Conservation (phyloP, 2,113 vertebrate genomes). For the Xiphias gladius region DNA sequence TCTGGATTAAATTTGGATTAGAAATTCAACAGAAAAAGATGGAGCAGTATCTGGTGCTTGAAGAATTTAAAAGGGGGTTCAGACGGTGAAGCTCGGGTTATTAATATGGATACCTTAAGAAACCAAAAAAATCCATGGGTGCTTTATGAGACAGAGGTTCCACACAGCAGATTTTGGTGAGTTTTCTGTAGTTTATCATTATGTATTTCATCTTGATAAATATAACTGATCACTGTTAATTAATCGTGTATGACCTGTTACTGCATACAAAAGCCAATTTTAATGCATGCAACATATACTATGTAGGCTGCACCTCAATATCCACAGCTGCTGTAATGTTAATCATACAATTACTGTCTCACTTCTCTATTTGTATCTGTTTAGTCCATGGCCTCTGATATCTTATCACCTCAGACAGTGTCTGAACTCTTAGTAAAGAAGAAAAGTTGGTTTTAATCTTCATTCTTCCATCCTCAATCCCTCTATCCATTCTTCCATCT, state of each 20-base stretch:
- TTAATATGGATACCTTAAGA: slow-evolving; percentile 53
- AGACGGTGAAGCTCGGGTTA: not conserved
- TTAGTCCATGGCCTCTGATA: not conserved
- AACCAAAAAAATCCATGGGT: slow-evolving; percentile 61
- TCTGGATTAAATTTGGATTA: not conserved
- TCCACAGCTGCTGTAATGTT: not conserved
- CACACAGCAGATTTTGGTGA: slow-evolving; percentile 75
- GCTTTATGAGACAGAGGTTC: slow-evolving; percentile 72
- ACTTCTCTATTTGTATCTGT: not conserved
- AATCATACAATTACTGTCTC: not conserved
- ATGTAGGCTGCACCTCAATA: not conserved
- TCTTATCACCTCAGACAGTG: not conserved
- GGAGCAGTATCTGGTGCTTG: not conserved
- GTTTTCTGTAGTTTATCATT: slow-evolving; percentile 17
- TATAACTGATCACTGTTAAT: not conserved
- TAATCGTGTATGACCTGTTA: not conserved
- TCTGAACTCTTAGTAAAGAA: not conserved
- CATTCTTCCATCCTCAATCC: not conserved
- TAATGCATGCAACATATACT: too few species aligned
- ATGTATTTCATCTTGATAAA: not conserved
- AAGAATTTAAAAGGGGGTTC: not conserved
- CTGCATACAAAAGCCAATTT: not conserved
- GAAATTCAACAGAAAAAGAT: not conserved
- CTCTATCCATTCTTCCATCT: not conserved
- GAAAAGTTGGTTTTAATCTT: not conserved